phyloP scores from a whole-genome alignment of 1,140 invertebrate species.

The Zaprionus capensis region DNA sequence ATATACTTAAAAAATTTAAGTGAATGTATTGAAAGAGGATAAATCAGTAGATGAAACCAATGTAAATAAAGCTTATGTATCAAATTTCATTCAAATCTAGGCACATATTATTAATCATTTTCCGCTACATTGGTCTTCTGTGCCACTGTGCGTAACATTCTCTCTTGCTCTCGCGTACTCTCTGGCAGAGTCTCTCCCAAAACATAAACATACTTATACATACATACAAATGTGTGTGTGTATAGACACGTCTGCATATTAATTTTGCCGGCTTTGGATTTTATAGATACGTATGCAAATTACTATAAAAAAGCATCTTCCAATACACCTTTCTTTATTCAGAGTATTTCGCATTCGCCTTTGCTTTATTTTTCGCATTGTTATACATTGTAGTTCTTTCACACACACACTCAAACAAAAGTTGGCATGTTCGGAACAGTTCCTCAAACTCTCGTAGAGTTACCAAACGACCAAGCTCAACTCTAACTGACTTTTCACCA shows the following conservation, averaged over 20 bases:
- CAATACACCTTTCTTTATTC: neutral
- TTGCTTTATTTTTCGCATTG: neutral
- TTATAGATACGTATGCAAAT: neutral
- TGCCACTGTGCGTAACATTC: neutral
- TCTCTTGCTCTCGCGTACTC: neutral
- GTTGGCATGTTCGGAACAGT: conserved; percentile 5
- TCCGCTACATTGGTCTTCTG: no score
- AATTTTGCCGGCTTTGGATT: neutral
- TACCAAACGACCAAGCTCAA: conserved; percentile 15
- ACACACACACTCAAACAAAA: neutral
- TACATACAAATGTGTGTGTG: neutral
- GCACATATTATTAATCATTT: no score
- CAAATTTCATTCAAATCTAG: no score
- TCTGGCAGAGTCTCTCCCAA: neutral
- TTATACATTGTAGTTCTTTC: neutral
- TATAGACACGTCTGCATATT: neutral
- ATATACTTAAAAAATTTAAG: no score
- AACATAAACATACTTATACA: conserved; percentile 57
- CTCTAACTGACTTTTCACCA: conserved; percentile 46
- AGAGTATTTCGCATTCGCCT: neutral
- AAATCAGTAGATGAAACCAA: no score
- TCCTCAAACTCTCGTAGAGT: conserved; percentile 3
- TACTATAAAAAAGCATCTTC: neutral
- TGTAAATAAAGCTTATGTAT: no score
- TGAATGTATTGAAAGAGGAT: no score